Conservation (phyloP, 2,797 vertebrate genomes). For the Astyanax mexicanus region DNA sequence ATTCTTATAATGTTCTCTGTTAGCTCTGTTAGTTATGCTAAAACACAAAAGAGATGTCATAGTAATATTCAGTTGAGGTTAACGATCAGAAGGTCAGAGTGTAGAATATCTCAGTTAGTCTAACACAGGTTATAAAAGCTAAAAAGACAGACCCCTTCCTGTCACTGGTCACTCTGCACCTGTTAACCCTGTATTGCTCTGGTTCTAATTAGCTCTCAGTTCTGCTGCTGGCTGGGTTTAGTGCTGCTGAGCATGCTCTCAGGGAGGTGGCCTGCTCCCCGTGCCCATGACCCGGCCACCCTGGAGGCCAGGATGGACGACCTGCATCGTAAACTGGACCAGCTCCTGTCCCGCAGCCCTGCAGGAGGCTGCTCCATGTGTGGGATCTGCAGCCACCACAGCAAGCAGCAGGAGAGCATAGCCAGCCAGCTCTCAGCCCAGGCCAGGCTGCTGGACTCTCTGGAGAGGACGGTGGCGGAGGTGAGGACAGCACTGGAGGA, state of each 20-base stretch:
- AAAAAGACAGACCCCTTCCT: background rate
- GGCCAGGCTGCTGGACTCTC: constrained; percentile 51
- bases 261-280: constrained; percentile 30
- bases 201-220: background rate
- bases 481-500: constrained; percentile 57
- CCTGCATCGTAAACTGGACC: constrained; percentile 58
- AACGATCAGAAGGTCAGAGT: constrained; percentile 10
- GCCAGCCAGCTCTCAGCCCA: constrained; percentile 54
- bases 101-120: background rate
- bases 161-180: background rate
- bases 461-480: constrained; percentile 60
- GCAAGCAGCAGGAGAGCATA: constrained; percentile 44
- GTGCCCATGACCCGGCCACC: constrained; percentile 22
- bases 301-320: constrained; percentile 64
- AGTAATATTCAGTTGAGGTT: background rate
- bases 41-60: no score
- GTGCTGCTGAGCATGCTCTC: constrained; percentile 49
- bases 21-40: no score
- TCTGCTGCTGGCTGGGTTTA: background rate
- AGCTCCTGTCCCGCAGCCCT: constrained; percentile 47
- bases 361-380: constrained; percentile 55
- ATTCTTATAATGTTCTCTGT: no score
- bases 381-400: constrained; percentile 56
- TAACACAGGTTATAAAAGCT: background rate
- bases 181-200: background rate